Evolutionary conservation across 2,888 invertebrate species (phyloP).

Genomic region (Holacanthella duospinosa): DNA sequence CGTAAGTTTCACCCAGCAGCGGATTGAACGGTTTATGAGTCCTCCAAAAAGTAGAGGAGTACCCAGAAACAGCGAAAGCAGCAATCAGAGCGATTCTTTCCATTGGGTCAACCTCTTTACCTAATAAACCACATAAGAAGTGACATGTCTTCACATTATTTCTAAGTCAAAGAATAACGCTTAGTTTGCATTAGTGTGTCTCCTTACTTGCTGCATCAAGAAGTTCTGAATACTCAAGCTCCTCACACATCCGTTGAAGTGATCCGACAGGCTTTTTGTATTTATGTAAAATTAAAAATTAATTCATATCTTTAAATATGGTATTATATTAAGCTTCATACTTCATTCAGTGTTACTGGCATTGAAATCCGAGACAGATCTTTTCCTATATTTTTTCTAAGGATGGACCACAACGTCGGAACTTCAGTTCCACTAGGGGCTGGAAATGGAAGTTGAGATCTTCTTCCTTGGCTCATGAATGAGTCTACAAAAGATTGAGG

Average conservation of each 20-base stretch:
- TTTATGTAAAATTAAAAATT: too few relatives aligned
- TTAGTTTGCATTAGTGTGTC: background rate
- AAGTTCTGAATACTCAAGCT: slow-evolving; percentile 69
- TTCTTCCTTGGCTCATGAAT: slow-evolving; percentile 44
- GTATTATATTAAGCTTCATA: too few relatives aligned
- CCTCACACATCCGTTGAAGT: slow-evolving; percentile 68
- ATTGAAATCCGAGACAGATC: slow-evolving; percentile 74
- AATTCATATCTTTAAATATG: too few relatives aligned
- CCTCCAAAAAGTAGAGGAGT: slow-evolving; percentile 59
- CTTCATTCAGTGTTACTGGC: slow-evolving; percentile 39
- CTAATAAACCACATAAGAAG: slow-evolving; percentile 33
- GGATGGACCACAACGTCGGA: slow-evolving; percentile 65
- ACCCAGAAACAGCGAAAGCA: slow-evolving; percentile 71
- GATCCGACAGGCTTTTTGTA: slow-evolving; percentile 72
- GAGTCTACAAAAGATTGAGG: slow-evolving; percentile 25
- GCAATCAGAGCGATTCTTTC: slow-evolving; percentile 66
- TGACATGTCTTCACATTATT: too few relatives aligned
- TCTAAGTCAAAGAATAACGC: background rate
- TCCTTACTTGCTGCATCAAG: slow-evolving; percentile 54
- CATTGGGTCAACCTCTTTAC: slow-evolving; percentile 53
- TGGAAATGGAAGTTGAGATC: slow-evolving; percentile 59
- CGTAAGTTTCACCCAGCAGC: slow-evolving; percentile 69
- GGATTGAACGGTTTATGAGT: slow-evolving; percentile 80
- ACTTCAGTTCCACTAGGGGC: slow-evolving; percentile 61
- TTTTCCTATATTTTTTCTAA: slow-evolving; percentile 73